Percentiles rank a stretch among this genome's conserved stretches.
These are phyloP conservation scores for Gastracanthus pulcherrimus DNA, from an alignment of 2,888 invertebrate genomes.

Conservation along the genomic window DNA sequence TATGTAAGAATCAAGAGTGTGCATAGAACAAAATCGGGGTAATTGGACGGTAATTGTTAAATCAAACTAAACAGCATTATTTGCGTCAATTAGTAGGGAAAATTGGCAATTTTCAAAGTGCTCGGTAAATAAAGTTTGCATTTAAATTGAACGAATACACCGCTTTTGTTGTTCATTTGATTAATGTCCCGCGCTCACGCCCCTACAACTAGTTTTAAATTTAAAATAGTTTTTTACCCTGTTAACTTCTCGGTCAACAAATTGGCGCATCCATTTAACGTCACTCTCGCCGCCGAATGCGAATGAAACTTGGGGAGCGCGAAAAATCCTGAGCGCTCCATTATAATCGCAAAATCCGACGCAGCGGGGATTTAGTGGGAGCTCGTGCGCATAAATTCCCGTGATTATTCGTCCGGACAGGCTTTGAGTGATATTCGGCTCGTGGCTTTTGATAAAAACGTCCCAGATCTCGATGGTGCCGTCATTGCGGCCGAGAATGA, in stretches of 20 bases:
- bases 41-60: background rate
- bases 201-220: slow-evolving; percentile 30
- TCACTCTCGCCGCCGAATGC: slow-evolving; percentile 76
- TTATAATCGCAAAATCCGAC: slow-evolving; percentile 85
- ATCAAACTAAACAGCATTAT: background rate
- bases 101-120: background rate
- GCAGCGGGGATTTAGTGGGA: slow-evolving; percentile 80
- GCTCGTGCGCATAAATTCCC: slow-evolving; percentile 81
- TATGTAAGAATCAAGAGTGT: background rate
- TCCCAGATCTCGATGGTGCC: slow-evolving; percentile 92
- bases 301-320: slow-evolving; percentile 80
- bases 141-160: background rate
- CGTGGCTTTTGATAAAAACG: slow-evolving; percentile 84
- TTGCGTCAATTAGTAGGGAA: background rate
- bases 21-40: background rate
- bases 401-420: slow-evolving; percentile 81
- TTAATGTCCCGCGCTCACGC: background rate
- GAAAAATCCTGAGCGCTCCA: slow-evolving; percentile 84
- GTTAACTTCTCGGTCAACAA: slow-evolving; percentile 67
- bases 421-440: slow-evolving; percentile 79
- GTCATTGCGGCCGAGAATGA: slow-evolving; percentile 85
- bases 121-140: slow-evolving; percentile 2
- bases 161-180: background rate
- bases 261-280: slow-evolving; percentile 70
- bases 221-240: slow-evolving; percentile 62